phyloP scores from a whole-genome alignment of 2,797 vertebrate genomes.

The Enteromius afrohamiltoni region DNA sequence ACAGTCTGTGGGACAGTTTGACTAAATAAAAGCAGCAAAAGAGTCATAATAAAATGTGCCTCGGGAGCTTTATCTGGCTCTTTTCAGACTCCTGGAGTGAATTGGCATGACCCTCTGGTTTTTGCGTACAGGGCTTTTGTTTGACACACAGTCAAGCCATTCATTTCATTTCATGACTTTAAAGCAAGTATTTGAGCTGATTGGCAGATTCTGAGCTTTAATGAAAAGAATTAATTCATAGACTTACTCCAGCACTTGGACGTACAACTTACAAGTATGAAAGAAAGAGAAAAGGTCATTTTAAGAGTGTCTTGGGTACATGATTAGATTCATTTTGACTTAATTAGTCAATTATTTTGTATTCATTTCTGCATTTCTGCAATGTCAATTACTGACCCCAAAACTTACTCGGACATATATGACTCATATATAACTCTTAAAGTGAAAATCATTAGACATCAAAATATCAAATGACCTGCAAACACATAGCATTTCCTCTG shows the following conservation, averaged over 20 bases:
- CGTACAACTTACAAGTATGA: slow-evolving; percentile 4
- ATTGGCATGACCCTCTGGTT: slow-evolving; percentile 13
- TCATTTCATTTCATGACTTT: slow-evolving; percentile 43
- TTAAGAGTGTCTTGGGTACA: neutral
- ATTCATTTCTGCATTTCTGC: neutral
- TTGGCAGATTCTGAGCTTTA: slow-evolving; percentile 38
- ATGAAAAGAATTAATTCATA: slow-evolving; percentile 45
- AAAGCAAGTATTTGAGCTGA: slow-evolving; percentile 26
- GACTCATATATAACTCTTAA: neutral
- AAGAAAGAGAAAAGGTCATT: neutral
- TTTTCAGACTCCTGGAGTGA: slow-evolving; percentile 28
- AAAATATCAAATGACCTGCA: neutral
- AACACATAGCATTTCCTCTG: neutral
- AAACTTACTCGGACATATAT: neutral
- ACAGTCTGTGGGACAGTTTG: neutral
- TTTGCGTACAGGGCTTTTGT: slow-evolving; percentile 39
- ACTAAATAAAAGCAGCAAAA: neutral
- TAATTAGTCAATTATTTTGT: neutral
- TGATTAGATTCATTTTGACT: neutral
- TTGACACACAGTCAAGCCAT: slow-evolving; percentile 34
- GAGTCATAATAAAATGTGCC: slow-evolving; percentile 28
- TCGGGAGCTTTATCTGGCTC: neutral
- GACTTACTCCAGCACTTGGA: slow-evolving; percentile 14
- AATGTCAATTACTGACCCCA: neutral
- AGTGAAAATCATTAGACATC: neutral